phyloP scores from a whole-genome alignment of 30 jellyfish, hydroid and myxozoan genomes.

The Pseudorhiza aurosa region DNA sequence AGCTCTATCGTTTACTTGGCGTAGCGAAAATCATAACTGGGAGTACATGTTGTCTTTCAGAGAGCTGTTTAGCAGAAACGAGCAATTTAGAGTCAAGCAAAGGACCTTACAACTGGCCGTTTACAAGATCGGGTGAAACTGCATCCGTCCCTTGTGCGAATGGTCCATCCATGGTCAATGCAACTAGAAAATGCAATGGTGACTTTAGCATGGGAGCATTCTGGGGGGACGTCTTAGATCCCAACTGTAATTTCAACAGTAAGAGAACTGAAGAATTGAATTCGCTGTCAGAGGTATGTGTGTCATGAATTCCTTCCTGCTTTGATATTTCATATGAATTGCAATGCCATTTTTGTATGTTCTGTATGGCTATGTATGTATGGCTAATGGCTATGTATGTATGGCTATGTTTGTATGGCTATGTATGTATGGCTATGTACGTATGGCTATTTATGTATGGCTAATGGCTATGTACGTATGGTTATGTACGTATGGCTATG shows the following conservation, averaged over 20 bases:
- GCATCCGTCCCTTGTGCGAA: slow-evolving; percentile 45
- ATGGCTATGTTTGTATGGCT: too few species aligned
- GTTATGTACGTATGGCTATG: too few species aligned
- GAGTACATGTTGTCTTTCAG: slow-evolving; percentile 16
- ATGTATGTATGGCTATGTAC: too few species aligned
- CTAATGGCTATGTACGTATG: too few species aligned
- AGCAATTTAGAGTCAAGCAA: slow-evolving; percentile 18
- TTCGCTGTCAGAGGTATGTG: slow-evolving; percentile 26
- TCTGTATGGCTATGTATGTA: too few species aligned
- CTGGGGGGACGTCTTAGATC: slow-evolving; percentile 26
- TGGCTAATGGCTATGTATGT: too few species aligned
- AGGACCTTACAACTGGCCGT: slow-evolving; percentile 58
- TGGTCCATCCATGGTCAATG: slow-evolving; percentile 37
- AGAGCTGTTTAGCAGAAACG: slow-evolving; percentile 38
- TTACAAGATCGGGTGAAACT: background rate
- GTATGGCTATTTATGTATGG: too few species aligned
- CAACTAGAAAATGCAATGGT: slow-evolving; percentile 46
- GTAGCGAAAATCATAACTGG: too few species aligned
- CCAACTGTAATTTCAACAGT: slow-evolving; percentile 26
- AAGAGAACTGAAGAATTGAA: slow-evolving; percentile 21
- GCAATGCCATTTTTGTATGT: too few species aligned
- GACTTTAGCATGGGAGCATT: slow-evolving; percentile 6
- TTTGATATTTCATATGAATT: too few species aligned
- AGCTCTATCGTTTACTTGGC: too few species aligned
- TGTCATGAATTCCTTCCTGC: too few species aligned